Conservation (phyloP, 2,797 vertebrate genomes). For the Leuciscus waleckii region DNA sequence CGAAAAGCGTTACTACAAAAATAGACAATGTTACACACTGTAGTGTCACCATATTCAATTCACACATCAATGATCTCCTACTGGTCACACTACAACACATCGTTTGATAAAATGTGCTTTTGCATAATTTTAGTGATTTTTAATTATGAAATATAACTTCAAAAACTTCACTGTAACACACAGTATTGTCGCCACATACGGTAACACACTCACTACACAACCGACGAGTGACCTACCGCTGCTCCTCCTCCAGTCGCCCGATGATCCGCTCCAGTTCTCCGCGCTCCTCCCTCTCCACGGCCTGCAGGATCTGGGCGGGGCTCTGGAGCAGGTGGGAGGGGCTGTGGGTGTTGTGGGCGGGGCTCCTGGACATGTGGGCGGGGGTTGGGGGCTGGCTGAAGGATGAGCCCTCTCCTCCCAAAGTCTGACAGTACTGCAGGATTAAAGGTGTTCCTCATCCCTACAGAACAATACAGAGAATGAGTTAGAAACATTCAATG, state of each 20-base stretch:
- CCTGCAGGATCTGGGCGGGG: conserved; percentile 94
- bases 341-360: not conserved
- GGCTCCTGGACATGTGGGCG: conserved; percentile 79
- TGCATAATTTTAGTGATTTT: no score
- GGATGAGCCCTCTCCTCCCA: conserved; percentile 89
- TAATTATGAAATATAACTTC: no score
- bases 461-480: conserved; percentile 68
- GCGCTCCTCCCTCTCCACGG: conserved; percentile 92
- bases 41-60: no score
- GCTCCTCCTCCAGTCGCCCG: conserved; percentile 92
- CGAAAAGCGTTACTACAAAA: no score
- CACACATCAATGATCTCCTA: no score
- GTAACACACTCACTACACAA: not conserved
- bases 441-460: conserved; percentile 97
- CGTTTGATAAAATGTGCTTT: no score
- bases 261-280: conserved; percentile 93
- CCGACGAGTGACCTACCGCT: conserved; percentile 78
- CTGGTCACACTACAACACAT: no score
- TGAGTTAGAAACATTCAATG: not conserved
- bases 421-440: conserved; percentile 95
- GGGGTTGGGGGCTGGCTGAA: conserved; percentile 95
- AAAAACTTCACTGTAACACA: no score
- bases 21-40: no score
- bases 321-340: conserved; percentile 76
- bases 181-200: no score